Evolutionary conservation across 2,113 vertebrate genomes (phyloP).

Genomic region (Albula goreensis): DNA sequence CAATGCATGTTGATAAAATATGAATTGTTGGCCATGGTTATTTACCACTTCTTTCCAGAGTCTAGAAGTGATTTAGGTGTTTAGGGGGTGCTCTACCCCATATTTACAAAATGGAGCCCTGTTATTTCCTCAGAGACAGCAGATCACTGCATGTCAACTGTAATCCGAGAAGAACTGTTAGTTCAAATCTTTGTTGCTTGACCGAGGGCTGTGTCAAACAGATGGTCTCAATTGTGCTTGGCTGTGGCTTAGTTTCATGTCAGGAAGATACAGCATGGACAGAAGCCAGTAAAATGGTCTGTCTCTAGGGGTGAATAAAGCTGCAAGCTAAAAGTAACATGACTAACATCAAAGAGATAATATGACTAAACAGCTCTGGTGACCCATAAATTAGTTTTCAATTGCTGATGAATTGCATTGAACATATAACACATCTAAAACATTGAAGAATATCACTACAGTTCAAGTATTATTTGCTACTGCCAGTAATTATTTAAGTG

Average conservation of each 20-base stretch:
- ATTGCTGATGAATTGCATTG: neutral
- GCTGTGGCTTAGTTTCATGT: neutral
- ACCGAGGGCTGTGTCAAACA: neutral
- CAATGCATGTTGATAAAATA: conserved; percentile 25
- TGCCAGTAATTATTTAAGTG: neutral
- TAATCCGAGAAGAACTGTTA: neutral
- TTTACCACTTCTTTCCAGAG: neutral
- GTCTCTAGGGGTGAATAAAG: neutral
- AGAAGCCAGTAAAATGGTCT: neutral
- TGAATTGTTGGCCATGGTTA: neutral
- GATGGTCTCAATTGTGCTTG: neutral
- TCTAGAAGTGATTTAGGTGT: neutral
- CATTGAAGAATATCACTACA: neutral
- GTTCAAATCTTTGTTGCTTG: neutral
- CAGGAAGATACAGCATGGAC: neutral
- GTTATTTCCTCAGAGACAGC: neutral
- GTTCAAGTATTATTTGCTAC: too few species aligned
- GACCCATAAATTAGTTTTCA: neutral
- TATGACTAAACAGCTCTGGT: neutral
- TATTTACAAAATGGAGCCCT: neutral
- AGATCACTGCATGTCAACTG: neutral
- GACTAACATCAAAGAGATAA: neutral
- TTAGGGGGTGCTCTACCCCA: neutral
- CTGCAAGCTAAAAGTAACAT: neutral
- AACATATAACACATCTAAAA: neutral